Percentiles rank a stretch among this genome's conserved stretches.
Evolutionary conservation across 2,888 invertebrate genomes (phyloP).

Genomic region (Mythimna pallens): DNA sequence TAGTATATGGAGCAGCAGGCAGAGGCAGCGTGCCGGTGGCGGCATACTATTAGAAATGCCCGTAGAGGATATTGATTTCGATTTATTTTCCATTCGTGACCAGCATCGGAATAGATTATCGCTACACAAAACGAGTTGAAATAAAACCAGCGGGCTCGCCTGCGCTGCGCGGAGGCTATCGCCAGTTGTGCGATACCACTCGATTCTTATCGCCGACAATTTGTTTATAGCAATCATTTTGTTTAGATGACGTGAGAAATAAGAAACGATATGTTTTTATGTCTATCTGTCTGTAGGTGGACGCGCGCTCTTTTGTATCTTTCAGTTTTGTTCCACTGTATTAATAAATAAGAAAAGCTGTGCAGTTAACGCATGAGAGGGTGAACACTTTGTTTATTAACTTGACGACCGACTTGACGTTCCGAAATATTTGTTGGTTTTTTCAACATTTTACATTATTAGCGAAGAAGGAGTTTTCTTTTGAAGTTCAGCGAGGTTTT

Average conservation of each 20-base stretch:
- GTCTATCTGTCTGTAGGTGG: slow-evolving; percentile 46
- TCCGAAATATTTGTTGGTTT: slow-evolving; percentile 15
- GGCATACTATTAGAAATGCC: slow-evolving; percentile 83
- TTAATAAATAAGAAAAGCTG: slow-evolving; percentile 43
- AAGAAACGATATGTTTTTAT: slow-evolving; percentile 62
- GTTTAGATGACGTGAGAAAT: slow-evolving; percentile 68
- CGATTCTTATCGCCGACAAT: slow-evolving; percentile 69
- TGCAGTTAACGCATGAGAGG: slow-evolving; percentile 31
- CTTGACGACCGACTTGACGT: slow-evolving; percentile 24
- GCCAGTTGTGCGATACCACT: slow-evolving; percentile 70
- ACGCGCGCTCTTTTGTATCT: slow-evolving; percentile 43
- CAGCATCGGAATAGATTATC: slow-evolving; percentile 82
- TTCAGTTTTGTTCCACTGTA: slow-evolving; percentile 42
- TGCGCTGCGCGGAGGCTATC: slow-evolving; percentile 63
- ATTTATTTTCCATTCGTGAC: slow-evolving; percentile 87
- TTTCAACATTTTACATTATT: slow-evolving; percentile 30
- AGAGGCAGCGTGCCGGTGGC: slow-evolving; percentile 68
- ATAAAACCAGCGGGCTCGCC: slow-evolving; percentile 61
- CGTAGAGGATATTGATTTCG: slow-evolving; percentile 84
- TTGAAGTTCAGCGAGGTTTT: slow-evolving; percentile 5
- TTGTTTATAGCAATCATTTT: slow-evolving; percentile 72
- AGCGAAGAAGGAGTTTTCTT: slow-evolving; percentile 21
- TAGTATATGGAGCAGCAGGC: slow-evolving; percentile 44
- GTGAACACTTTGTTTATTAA: slow-evolving; percentile 28
- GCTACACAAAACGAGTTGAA: slow-evolving; percentile 74